Evolutionary conservation across 2,888 invertebrate genomes (phyloP).

Genomic region (Liposcelis brunnea): DNA sequence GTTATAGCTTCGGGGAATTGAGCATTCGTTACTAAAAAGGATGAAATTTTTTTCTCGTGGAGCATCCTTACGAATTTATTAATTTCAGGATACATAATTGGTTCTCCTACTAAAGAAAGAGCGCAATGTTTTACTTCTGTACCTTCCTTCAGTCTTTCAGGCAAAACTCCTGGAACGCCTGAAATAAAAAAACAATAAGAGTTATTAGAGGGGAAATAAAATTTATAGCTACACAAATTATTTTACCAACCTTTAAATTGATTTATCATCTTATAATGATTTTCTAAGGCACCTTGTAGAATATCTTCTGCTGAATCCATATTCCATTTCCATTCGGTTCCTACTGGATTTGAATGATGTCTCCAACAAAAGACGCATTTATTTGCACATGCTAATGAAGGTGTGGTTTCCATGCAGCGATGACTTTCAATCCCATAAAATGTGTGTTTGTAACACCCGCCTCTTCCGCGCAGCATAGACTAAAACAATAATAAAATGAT

Average conservation of each 20-base stretch:
- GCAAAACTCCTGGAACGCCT: constrained; percentile 37
- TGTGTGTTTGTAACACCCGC: constrained; percentile 41
- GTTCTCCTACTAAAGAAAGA: constrained; percentile 38
- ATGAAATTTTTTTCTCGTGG: constrained; percentile 31
- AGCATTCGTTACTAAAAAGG: constrained; percentile 40
- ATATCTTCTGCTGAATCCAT: constrained; percentile 34
- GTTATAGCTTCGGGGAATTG: constrained; percentile 39
- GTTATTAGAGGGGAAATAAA: constrained; percentile 3
- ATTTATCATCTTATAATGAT: constrained; percentile 34
- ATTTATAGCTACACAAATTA: background rate
- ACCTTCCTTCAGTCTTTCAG: constrained; percentile 31
- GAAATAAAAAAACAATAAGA: constrained; percentile 5
- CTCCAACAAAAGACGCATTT: constrained; percentile 44
- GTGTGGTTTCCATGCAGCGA: constrained; percentile 40
- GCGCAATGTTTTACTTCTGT: constrained; percentile 34
- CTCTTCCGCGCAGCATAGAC: constrained; percentile 32
- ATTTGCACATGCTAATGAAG: constrained; percentile 38
- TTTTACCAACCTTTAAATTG: constrained; percentile 25
- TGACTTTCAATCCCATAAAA: constrained; percentile 42
- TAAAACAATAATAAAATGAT: constrained; percentile 13
- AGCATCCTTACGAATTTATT: constrained; percentile 31
- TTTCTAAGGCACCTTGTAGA: constrained; percentile 31
- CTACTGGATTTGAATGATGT: constrained; percentile 32
- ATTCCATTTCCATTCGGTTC: constrained; percentile 42
- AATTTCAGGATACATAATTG: constrained; percentile 42